Base-by-base conservation (phyloP, 1,140 invertebrate genomes). In the Ceratina calcarata region DNA sequence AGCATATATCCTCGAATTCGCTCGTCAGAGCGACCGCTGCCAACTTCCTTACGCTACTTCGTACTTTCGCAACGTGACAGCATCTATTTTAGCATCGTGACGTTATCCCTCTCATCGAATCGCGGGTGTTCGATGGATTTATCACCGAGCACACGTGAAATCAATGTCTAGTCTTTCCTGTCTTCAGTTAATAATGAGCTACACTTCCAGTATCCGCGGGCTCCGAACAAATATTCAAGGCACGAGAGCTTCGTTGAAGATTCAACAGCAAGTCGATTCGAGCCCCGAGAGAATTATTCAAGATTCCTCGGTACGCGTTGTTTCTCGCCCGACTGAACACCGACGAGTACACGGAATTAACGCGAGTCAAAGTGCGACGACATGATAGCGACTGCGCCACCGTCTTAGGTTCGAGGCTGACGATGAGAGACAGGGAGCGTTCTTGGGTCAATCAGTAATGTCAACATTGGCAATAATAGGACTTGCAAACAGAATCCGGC, bases 391-490 rank as follows among this genome's bases (percentile, higher is more conserved):
- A 65, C 64, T 80, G 60, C 24, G 20, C 49, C 6, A 55, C 27
- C 58, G 71, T 24, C 27, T 32, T 20, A 53, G 16, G 45, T 32
- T 51, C 49, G 8, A 45, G 55, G 10, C 71, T 57, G 83, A 80
- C 72, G 37, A 1, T 32, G 27, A 45, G 37, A 45, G 37, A 32
- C 81, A n/a, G 80, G 65, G 18, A 64, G 62, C 66, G 81, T 75
- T 83, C 76, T 53, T 71, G 70, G 73, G 79, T 81, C 79, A 85
- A 85, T 85, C 79, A 85, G 69, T 74, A 85, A 55, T 61, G 83
- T 85, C 84, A 85, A 85, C 84, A 85, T 62, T 53, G 64, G 60
- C 73, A 53, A 81, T 85, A 67, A 85, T 85, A 84, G 82, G 80
- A 73, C 83, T 77, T 45, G 67, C 82, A 72, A 65, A 85, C 82